Evolutionary conservation across 2,113 vertebrate species (phyloP).

Genomic region (Boulengeromyrus knoepffleri): DNA sequence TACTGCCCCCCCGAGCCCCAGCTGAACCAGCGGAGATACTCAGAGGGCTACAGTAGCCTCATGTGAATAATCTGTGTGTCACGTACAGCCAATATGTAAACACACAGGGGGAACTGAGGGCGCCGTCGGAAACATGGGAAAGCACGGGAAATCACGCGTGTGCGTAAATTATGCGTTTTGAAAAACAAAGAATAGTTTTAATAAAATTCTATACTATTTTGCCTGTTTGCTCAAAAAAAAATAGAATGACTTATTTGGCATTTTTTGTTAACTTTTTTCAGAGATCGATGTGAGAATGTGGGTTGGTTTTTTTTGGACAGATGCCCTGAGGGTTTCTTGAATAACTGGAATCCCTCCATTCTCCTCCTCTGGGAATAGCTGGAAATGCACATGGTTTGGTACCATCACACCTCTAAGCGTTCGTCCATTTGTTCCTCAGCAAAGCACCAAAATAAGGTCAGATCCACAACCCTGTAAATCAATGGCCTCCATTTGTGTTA

Average conservation of each 20-base stretch:
- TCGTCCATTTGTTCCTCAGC: not conserved
- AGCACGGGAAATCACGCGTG: constrained; percentile 35
- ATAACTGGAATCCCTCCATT: not conserved
- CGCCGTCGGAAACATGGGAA: constrained; percentile 12
- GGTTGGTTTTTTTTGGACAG: not conserved
- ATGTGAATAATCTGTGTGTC: constrained; percentile 63
- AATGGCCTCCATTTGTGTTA: not conserved
- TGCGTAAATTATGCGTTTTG: constrained; percentile 58
- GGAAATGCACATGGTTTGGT: not conserved
- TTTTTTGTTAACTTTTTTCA: not conserved
- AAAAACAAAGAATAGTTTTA: constrained; percentile 64
- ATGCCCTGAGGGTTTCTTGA: not conserved
- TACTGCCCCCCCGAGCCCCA: constrained; percentile 76
- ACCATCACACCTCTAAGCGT: not conserved
- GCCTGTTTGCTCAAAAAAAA: constrained; percentile 17
- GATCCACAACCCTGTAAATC: not conserved
- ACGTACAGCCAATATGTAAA: constrained; percentile 51
- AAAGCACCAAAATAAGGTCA: not conserved
- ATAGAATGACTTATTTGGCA: not conserved
- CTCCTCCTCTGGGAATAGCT: not conserved
- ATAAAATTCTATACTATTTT: constrained; percentile 60
- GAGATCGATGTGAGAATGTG: not conserved
- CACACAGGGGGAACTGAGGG: constrained; percentile 50
- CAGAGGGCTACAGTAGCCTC: constrained; percentile 85
- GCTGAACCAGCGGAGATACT: constrained; percentile 80